phyloP scores from a whole-genome alignment of 2,113 vertebrate genomes.

The Passer montanus region DNA sequence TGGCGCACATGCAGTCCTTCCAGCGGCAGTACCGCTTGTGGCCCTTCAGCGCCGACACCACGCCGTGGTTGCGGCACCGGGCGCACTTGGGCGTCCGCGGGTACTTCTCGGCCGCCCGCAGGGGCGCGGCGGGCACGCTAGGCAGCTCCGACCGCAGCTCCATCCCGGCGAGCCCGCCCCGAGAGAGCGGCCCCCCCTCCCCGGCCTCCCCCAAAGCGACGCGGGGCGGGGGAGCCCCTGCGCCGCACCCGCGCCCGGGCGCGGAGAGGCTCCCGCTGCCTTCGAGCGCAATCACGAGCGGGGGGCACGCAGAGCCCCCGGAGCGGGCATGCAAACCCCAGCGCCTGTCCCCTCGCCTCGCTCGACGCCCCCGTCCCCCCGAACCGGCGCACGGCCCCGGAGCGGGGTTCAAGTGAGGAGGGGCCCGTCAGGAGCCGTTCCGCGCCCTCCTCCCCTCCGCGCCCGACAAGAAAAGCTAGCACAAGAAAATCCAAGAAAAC shows the following conservation, averaged over 20 bases:
- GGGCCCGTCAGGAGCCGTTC: not conserved
- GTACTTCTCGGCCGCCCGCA: slow-evolving; percentile 94
- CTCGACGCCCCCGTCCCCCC: not conserved
- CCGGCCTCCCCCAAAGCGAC: not conserved
- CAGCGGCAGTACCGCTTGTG: slow-evolving; percentile 99
- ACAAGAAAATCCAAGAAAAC: not conserved
- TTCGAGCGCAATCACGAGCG: not conserved
- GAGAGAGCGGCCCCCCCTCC: not conserved
- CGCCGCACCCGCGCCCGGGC: not conserved
- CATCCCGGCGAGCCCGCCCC: slow-evolving; percentile 66
- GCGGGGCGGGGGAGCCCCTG: not conserved
- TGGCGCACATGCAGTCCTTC: slow-evolving; percentile 99
- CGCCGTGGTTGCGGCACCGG: slow-evolving; percentile 95
- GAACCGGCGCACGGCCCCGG: not conserved
- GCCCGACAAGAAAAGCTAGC: not conserved
- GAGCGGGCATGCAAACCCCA: not conserved
- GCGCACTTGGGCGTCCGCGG: slow-evolving; percentile 97
- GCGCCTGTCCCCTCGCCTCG: not conserved
- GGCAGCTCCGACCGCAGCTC: slow-evolving; percentile 90
- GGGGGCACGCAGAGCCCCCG: not conserved
- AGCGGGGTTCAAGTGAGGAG: not conserved
- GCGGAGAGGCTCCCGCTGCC: not conserved
- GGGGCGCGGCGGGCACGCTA: slow-evolving; percentile 78
- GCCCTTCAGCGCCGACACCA: slow-evolving; percentile 96
- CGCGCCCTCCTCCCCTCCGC: not conserved